Evolutionary conservation across 2,888 invertebrate species (phyloP).

Genomic region (Tetragnatha montana): DNA sequence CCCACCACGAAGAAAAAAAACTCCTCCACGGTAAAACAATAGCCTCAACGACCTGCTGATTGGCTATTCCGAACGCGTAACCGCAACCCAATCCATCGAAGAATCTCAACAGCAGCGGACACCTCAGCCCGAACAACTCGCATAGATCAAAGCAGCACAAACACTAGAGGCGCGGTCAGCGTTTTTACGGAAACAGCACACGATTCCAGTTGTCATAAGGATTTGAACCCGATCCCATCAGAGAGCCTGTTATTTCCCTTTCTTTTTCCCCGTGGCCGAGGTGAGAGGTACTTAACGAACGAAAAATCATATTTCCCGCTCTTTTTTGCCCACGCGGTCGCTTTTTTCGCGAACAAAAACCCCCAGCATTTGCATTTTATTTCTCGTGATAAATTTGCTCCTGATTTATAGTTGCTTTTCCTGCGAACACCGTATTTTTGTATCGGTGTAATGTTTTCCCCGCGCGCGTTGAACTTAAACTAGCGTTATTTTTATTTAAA

Average conservation of each 20-base stretch:
- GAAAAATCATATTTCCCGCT: constrained; percentile 30
- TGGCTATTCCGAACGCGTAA: constrained; percentile 1
- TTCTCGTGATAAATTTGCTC: constrained; percentile 53
- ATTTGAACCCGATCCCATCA: constrained; percentile 36
- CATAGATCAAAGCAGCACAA: constrained; percentile 29
- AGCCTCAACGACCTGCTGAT: not conserved
- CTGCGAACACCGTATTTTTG: not conserved
- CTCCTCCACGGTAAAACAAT: not conserved
- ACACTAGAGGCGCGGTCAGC: not conserved
- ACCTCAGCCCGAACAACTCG: constrained; percentile 12
- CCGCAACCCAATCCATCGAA: not conserved
- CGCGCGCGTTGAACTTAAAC: constrained; percentile 4
- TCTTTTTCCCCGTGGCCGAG: constrained; percentile 2
- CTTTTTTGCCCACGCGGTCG: not conserved
- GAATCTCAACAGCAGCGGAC: not conserved
- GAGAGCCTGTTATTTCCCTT: constrained; percentile 23
- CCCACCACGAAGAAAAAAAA: not conserved
- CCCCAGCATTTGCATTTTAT: constrained; percentile 54
- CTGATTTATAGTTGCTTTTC: constrained; percentile 55
- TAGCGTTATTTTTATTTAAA: constrained; percentile 47
- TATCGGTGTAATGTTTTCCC: constrained; percentile 41
- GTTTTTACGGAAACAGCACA: constrained; percentile 15
- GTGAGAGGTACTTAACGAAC: constrained; percentile 41
- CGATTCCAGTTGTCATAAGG: constrained; percentile 34
- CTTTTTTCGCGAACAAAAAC: not conserved